Evolutionary conservation across 1,140 invertebrate species (phyloP), one percentile per base, ranked within the genome.

Genomic region (Chymomyza costata): DNA sequence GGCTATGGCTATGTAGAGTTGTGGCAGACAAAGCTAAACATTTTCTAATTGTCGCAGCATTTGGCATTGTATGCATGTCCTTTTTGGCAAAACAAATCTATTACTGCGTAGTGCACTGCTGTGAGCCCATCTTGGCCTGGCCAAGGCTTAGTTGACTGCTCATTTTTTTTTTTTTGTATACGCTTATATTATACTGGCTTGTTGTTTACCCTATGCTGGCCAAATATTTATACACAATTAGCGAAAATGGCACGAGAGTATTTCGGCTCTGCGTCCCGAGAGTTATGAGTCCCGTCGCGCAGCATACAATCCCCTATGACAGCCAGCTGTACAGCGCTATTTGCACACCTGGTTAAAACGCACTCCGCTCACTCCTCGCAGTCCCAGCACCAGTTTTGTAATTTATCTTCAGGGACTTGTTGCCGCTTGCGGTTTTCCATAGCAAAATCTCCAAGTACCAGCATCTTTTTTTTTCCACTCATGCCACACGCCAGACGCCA

Each of bases 191-290:
- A 18, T 25, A 14, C 19, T 50, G 44, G 32, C 13, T 13, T 19
- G n/a, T n/a, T n/a, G n/a, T n/a, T n/a, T n/a, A n/a, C n/a, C n/a
- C 30, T 63, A 34, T 63, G 44, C 30, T 59, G 53, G 37, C 62
- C 71, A 76, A 65, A 76, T 76, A 78, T 78, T 78, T 78, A 78
- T 63, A 78, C 63, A 78, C 71, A 78, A 78, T 78, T 78, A 78
- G 71, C 73, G 73, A 78, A 68, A 71, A 65, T 64, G 66, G 63
- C 70, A 80, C 66, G 71, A 76, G 71, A 37, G 21, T 10, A n/a
- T n/a, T n/a, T n/a, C n/a, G n/a, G n/a, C n/a, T n/a, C n/a, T n/a
- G n/a, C n/a, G n/a, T n/a, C n/a, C n/a, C n/a, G n/a, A n/a, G n/a
- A n/a, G n/a, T n/a, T n/a, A n/a, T n/a, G n/a, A n/a, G n/a, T n/a